Evolutionary conservation across 2,113 vertebrate species (phyloP).

Genomic region (Candoia aspera): DNA sequence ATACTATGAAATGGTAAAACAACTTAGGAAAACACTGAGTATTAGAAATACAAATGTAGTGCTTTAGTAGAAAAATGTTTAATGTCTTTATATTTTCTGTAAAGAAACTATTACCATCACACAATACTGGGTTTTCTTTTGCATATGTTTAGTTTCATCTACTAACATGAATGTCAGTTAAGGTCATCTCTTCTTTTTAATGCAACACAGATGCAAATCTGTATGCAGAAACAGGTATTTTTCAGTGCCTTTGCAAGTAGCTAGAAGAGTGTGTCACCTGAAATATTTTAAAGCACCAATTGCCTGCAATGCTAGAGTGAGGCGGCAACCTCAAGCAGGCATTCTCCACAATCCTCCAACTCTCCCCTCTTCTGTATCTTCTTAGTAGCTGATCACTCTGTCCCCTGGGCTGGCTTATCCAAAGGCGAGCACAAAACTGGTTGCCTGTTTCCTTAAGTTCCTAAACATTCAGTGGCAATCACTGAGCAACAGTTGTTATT

Average conservation of each 20-base stretch:
- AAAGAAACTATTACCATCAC: slow-evolving; percentile 56
- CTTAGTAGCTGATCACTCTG: neutral
- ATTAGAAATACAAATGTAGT: neutral
- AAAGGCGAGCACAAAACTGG: neutral
- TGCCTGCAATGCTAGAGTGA: neutral
- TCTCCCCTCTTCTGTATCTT: neutral
- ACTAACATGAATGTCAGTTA: slow-evolving; percentile 36
- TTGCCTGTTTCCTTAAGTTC: slow-evolving; percentile 10
- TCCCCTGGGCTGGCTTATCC: neutral
- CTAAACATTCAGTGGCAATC: slow-evolving; percentile 19
- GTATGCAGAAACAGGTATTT: neutral
- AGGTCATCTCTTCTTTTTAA: slow-evolving; percentile 19
- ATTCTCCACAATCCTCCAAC: neutral
- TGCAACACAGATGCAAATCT: neutral
- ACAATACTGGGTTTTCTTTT: slow-evolving; percentile 40
- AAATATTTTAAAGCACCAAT: neutral
- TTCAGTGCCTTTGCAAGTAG: neutral
- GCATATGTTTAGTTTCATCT: slow-evolving; percentile 42
- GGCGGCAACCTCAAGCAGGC: neutral
- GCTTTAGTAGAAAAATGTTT: slow-evolving; percentile 75
- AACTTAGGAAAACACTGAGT: neutral
- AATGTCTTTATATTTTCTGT: slow-evolving; percentile 61
- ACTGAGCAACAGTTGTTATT: slow-evolving; percentile 33
- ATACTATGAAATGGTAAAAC: neutral
- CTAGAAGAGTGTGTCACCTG: neutral